Evolutionary conservation across 2,113 vertebrate genomes (phyloP), one percentile per base, ranked within the genome.

Genomic region (Dolichotis patagonum): DNA sequence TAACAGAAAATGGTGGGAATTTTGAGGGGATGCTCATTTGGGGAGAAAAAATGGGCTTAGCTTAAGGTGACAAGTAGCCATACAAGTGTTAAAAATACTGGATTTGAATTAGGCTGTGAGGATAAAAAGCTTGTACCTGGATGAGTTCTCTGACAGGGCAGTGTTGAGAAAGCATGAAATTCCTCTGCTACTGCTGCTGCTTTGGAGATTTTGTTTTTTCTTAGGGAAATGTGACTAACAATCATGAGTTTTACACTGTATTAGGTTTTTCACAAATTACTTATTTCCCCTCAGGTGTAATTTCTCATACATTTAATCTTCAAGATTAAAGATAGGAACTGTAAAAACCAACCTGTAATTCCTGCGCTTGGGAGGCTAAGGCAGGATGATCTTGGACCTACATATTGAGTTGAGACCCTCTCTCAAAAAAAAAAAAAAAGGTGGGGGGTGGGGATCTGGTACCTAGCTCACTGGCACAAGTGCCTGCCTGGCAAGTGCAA

Each of bases 301-400:
- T 93, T 95, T 32, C 67, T 93, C 81, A 80, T 63, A 77, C 46
- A 82, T 69, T 49, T 85, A 49, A 38, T 94, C 80, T 82, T 94
- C 49, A 63, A 65, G 52, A 85, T 71, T 91, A 88, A 82, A 88
- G n/a, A 60, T 93, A 93, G 73, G 71, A 88, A 87, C 32, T 85
- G 12, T 73, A 75, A 75, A 43, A 75, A 4, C 41, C 38, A 28
- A 43, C 38, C 43, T 77, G 26, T 77, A 46, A 77, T 77, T 0
- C 67, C 16, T 20, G 73, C 11, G 16, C 26, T 46, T 28, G 20
- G n/a, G 38, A 49, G 73, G 13, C 41, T 28, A 24, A 77, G 43
- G 73, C 43, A 77, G 43, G 69, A 41, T 3, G 8, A 73, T 69
- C 32, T 38, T 22, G 69, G 8, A 38, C n/a, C n/a, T n/a, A n/a